Evolutionary conservation across 2,888 invertebrate genomes (phyloP).

Genomic region (Scaptomyza flava): DNA sequence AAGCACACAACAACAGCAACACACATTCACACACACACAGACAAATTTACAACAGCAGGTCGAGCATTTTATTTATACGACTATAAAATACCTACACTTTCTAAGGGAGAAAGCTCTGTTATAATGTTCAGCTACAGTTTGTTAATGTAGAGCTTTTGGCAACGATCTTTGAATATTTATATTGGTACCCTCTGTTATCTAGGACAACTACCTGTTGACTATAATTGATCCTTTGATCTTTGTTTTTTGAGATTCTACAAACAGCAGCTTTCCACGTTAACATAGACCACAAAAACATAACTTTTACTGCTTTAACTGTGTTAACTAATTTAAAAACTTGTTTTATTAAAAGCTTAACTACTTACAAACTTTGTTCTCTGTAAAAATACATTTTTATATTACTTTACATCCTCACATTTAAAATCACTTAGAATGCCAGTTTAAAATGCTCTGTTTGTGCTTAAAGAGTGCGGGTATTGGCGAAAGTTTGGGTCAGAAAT

Average conservation of each 20-base stretch:
- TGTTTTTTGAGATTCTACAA: neutral
- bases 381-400: neutral
- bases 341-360: neutral
- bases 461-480: slow-evolving; percentile 23
- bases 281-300: too few relatives aligned
- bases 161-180: too few relatives aligned
- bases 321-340: neutral
- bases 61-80: neutral
- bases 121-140: too few relatives aligned
- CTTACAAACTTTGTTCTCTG: neutral
- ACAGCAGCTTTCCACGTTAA: neutral
- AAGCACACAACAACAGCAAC: slow-evolving; percentile 16
- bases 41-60: neutral
- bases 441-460: slow-evolving; percentile 4
- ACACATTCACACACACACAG: too few relatives aligned
- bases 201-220: too few relatives aligned
- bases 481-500: slow-evolving; percentile 43
- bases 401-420: neutral
- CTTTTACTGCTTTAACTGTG: neutral
- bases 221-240: neutral
- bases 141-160: neutral
- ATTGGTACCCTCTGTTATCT: too few relatives aligned
- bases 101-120: too few relatives aligned
- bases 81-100: slow-evolving; percentile 20
- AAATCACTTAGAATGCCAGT: neutral